A percentile compares a stretch with the other conserved stretches of the same genome.
phyloP scores from a whole-genome alignment of 30 jellyfish, hydroid and myxozoan species.

The Cassiopea xamachana region DNA sequence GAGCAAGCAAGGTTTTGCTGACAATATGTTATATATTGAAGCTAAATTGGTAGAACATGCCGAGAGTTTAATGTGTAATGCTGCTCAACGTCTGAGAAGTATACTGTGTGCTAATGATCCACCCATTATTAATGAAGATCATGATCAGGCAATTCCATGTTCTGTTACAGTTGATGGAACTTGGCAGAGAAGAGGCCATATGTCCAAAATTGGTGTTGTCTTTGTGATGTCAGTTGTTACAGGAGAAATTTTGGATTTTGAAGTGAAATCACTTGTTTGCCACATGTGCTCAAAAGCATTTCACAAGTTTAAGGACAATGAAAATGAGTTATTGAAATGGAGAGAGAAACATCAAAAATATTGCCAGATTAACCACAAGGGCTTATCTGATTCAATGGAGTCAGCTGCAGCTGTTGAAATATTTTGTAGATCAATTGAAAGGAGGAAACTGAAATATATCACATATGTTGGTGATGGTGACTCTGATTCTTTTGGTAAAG shows the following conservation, averaged over 20 bases:
- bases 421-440: background rate
- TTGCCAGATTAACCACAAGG: background rate
- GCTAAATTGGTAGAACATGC: constrained; percentile 21
- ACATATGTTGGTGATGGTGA: background rate
- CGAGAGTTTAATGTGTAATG: constrained; percentile 30
- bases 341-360: background rate
- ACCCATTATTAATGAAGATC: constrained; percentile 3
- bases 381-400: background rate
- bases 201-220: background rate
- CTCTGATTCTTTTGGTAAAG: background rate
- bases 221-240: background rate
- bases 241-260: background rate
- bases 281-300: background rate
- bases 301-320: background rate
- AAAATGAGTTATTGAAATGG: background rate
- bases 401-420: background rate
- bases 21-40: constrained; percentile 8
- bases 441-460: background rate
- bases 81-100: constrained; percentile 30
- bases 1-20: constrained; percentile 13
- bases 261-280: background rate
- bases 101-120: constrained; percentile 26
- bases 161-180: background rate
- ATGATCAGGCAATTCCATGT: constrained; percentile 14
- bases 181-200: background rate